A percentile compares a stretch with the other conserved stretches of the same genome.
These are phyloP conservation scores for Agonopterix alstromeriana DNA, from an alignment of 2,888 invertebrate genomes.

Conservation along the genomic window DNA sequence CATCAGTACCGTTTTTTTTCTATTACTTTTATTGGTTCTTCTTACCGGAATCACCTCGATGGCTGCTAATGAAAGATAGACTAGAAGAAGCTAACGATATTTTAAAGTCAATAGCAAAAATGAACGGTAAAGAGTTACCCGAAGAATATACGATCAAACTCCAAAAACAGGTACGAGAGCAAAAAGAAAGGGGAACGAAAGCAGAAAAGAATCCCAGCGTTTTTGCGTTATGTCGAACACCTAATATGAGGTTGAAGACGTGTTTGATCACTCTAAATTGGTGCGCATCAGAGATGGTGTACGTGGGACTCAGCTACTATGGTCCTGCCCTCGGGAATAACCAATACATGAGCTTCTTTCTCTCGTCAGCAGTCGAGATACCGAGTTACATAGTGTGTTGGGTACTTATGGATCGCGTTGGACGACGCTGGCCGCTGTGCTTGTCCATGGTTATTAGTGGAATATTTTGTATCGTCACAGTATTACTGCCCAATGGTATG, in stretches of 20 bases:
- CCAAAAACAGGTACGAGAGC: conserved; percentile 82
- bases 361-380: conserved; percentile 91
- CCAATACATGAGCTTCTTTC: conserved; percentile 91
- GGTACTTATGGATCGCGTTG: conserved; percentile 92
- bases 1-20: conserved; percentile 89
- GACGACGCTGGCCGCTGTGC: conserved; percentile 92
- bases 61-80: conserved; percentile 90
- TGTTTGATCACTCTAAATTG: conserved; percentile 90
- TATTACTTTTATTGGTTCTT: conserved; percentile 92
- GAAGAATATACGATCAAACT: conserved; percentile 83
- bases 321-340: conserved; percentile 92
- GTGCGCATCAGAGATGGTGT: conserved; percentile 96
- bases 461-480: conserved; percentile 89
- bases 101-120: conserved; percentile 84
- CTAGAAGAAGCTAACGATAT: conserved; percentile 89
- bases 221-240: conserved; percentile 84
- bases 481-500: conserved; percentile 86
- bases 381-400: conserved; percentile 93
- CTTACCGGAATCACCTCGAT: conserved; percentile 93
- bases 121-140: conserved; percentile 87
- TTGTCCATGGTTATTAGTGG: conserved; percentile 91
- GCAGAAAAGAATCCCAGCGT: conserved; percentile 67
- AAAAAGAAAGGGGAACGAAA: conserved; percentile 72
- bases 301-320: conserved; percentile 93
- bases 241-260: conserved; percentile 93